Conservation (phyloP, 2,888 invertebrate genomes). For the Plagodis pulveraria region DNA sequence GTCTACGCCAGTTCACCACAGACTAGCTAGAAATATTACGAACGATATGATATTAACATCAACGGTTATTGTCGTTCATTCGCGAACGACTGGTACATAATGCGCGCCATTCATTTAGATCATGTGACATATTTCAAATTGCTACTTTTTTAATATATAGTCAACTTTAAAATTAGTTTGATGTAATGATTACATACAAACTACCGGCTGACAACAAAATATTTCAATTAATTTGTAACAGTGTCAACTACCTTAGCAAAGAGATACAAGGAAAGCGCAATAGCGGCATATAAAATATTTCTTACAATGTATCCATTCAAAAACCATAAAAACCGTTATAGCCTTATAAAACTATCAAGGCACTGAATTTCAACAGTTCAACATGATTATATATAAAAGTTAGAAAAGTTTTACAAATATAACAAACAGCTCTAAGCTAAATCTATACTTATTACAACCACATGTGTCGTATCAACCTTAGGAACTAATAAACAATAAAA, state of each 20-base stretch:
- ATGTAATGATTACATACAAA: no score
- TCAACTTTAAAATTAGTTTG: no score
- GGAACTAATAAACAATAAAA: constrained; percentile 42
- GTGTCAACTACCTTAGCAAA: neutral
- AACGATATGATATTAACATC: no score
- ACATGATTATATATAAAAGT: constrained; percentile 39
- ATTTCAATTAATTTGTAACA: no score
- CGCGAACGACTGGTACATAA: no score
- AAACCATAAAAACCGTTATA: constrained; percentile 54
- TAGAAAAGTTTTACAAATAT: constrained; percentile 39
- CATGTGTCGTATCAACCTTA: constrained; percentile 35
- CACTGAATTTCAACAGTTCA: constrained; percentile 47
- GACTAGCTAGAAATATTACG: no score
- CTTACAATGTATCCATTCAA: constrained; percentile 52
- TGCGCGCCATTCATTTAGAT: no score
- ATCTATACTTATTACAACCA: constrained; percentile 16
- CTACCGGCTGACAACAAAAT: no score
- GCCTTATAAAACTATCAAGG: constrained; percentile 49
- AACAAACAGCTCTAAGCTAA: constrained; percentile 37
- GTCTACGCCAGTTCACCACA: no score
- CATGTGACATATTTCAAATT: no score
- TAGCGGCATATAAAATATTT: constrained; percentile 28
- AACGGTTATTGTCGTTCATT: no score
- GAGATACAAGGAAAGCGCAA: constrained; percentile 15
- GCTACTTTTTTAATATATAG: no score